Percentiles rank a stretch among this genome's conserved stretches.
Conservation (phyloP, 2,797 vertebrate genomes). For the Carduelis carduelis region DNA sequence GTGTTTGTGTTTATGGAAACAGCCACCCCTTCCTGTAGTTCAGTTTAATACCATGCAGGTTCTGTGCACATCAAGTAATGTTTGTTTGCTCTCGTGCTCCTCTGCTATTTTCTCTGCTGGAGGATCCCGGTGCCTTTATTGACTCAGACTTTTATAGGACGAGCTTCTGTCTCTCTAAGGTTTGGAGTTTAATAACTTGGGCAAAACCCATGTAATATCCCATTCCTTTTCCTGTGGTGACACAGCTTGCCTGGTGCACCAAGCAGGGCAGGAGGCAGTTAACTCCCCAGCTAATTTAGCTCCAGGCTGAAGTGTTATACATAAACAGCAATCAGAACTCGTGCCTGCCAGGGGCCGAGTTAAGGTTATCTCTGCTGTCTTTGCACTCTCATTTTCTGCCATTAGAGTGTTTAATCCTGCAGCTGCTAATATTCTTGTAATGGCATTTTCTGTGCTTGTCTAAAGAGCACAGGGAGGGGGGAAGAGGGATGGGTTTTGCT, state of each 20-base stretch:
- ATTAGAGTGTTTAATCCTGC: conserved; percentile 52
- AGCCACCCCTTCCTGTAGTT: not conserved
- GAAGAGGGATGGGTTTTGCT: not conserved
- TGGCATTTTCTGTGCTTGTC: conserved; percentile 46
- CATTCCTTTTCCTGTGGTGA: conserved; percentile 15
- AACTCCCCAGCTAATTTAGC: conserved; percentile 55
- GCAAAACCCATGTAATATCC: conserved; percentile 32
- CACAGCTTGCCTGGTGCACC: conserved; percentile 31
- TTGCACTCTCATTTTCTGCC: conserved; percentile 57
- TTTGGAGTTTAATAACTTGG: conserved; percentile 62
- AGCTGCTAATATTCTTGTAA: conserved; percentile 53
- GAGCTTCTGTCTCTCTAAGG: conserved; percentile 57
- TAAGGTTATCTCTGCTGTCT: conserved; percentile 59
- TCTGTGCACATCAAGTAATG: conserved; percentile 5
- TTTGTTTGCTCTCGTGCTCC: conserved; percentile 41
- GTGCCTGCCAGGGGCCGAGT: conserved; percentile 29
- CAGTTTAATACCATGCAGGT: conserved; percentile 14
- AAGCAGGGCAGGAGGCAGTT: conserved; percentile 59
- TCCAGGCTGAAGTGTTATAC: conserved; percentile 35
- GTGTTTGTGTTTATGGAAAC: conserved; percentile 2
- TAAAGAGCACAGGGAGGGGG: not conserved
- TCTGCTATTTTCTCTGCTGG: not conserved
- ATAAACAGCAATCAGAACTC: conserved; percentile 61
- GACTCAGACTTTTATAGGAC: conserved; percentile 59
- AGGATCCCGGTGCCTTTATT: conserved; percentile 50